Evolutionary conservation across 2,113 vertebrate genomes (phyloP).

Genomic region (Neogobius melanostomus): DNA sequence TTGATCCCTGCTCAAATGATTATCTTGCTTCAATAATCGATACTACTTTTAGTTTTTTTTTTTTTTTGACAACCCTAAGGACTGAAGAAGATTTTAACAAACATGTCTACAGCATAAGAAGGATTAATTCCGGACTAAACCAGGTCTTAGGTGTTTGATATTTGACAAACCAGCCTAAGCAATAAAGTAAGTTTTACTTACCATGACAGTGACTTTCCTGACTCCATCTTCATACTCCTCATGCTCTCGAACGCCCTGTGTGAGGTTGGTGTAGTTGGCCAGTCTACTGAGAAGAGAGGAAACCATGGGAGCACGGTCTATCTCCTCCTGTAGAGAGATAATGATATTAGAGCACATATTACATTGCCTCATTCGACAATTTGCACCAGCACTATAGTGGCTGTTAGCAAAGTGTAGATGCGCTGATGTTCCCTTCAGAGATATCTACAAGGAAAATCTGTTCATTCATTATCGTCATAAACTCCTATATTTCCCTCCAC

Average conservation of each 20-base stretch:
- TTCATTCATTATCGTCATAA: background rate
- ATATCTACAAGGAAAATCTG: background rate
- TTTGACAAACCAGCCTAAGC: background rate
- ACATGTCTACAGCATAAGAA: too few relatives aligned
- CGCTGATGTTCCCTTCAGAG: background rate
- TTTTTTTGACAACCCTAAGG: too few relatives aligned
- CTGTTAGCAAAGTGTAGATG: too few relatives aligned
- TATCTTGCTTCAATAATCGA: too few relatives aligned
- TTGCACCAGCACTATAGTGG: too few relatives aligned
- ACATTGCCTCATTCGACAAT: too few relatives aligned
- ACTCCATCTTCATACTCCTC: constrained; percentile 85
- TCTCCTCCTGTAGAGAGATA: constrained; percentile 82
- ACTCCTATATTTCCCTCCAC: background rate
- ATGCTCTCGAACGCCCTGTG: constrained; percentile 92
- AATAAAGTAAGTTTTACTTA: constrained; percentile 23
- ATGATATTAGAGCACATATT: background rate
- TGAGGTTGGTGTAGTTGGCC: constrained; percentile 95
- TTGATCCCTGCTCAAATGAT: too few relatives aligned
- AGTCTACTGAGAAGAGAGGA: constrained; percentile 94
- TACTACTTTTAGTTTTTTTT: too few relatives aligned
- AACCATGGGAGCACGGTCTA: constrained; percentile 97
- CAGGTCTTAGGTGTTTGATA: background rate
- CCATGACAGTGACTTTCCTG: constrained; percentile 71
- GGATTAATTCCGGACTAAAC: background rate
- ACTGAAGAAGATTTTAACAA: too few relatives aligned